phyloP scores from a whole-genome alignment of 2,888 invertebrate species.

The Fragum whitleyi region DNA sequence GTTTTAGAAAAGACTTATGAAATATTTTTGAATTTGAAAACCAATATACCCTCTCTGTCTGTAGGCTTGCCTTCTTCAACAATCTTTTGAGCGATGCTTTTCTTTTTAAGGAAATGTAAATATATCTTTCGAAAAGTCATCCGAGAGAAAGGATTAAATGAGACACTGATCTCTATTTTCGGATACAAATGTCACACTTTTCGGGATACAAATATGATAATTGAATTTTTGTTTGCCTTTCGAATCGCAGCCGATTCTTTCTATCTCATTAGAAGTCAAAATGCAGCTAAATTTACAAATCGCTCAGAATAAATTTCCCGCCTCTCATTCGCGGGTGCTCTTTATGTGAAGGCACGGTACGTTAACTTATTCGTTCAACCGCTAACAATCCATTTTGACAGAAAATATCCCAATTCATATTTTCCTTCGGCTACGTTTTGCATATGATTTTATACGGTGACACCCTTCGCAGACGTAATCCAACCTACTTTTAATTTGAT shows the following conservation, averaged over 20 bases:
- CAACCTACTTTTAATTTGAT: background rate
- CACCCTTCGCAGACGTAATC: conserved; percentile 1
- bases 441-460: conserved; percentile 41
- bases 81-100: no score
- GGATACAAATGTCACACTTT: conserved; percentile 55
- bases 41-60: no score
- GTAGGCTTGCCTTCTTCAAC: no score
- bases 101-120: no score
- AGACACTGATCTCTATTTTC: conserved; percentile 48
- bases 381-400: conserved; percentile 64
- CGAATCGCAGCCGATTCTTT: conserved; percentile 58
- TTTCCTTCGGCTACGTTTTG: conserved; percentile 61
- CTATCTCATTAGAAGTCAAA: conserved; percentile 67
- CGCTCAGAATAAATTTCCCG: conserved; percentile 67
- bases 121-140: no score
- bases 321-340: conserved; percentile 49
- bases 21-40: no score
- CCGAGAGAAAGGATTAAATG: conserved; percentile 23
- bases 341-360: conserved; percentile 57
- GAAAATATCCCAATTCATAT: conserved; percentile 59
- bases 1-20: no score
- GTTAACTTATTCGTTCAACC: conserved; percentile 50
- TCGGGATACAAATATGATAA: conserved; percentile 62
- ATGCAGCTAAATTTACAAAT: conserved; percentile 69
- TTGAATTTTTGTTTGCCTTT: conserved; percentile 67